phyloP scores from a whole-genome alignment of 2,113 vertebrate genomes.

The Myrmophylax atrothorax region DNA sequence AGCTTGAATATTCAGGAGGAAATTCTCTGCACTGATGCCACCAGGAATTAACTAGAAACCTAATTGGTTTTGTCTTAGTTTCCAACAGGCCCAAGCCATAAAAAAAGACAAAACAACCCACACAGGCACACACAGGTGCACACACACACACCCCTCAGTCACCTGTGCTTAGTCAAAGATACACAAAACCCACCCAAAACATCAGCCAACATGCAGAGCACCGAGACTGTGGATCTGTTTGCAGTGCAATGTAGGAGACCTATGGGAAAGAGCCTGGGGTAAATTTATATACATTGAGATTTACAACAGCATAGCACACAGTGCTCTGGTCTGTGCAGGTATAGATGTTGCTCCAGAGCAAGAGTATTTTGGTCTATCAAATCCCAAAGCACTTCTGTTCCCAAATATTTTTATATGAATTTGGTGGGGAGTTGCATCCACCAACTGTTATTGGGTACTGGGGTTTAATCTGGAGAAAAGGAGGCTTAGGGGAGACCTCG shows the following conservation, averaged over 20 bases:
- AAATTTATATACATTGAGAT: background rate
- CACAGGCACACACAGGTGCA: background rate
- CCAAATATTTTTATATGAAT: background rate
- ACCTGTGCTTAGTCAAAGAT: background rate
- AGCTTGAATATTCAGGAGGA: background rate
- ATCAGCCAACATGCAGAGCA: background rate
- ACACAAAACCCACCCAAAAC: background rate
- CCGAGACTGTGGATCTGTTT: background rate
- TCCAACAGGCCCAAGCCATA: background rate
- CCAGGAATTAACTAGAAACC: background rate
- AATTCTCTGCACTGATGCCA: background rate
- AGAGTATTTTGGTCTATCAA: background rate
- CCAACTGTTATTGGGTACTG: background rate
- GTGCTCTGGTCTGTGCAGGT: background rate
- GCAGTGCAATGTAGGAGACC: background rate
- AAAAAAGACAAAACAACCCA: background rate
- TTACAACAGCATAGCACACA: accelerated
- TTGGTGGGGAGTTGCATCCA: background rate
- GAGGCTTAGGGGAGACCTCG: background rate
- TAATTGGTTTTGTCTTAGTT: background rate
- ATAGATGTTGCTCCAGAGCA: background rate
- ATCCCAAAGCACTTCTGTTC: background rate
- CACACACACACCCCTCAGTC: background rate
- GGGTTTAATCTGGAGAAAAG: background rate
- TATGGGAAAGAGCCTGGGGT: background rate